phyloP scores from a whole-genome alignment of 2,113 vertebrate genomes.

The Brachyistius frenatus region DNA sequence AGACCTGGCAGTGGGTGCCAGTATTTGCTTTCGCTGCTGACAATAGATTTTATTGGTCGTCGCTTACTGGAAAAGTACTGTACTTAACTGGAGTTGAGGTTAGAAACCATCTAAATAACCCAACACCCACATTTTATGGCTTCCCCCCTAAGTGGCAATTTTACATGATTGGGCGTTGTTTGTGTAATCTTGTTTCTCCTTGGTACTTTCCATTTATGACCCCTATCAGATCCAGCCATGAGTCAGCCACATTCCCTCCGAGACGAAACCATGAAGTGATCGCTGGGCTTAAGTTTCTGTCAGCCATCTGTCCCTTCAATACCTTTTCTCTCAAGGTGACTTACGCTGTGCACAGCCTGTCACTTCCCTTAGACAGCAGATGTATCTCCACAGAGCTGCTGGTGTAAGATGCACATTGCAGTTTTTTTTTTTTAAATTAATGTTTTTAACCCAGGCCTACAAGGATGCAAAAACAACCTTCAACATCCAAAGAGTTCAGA shows the following conservation, averaged over 20 bases:
- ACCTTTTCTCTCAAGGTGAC: conserved; percentile 62
- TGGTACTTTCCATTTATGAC: conserved; percentile 79
- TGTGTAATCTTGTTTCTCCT: conserved; percentile 80
- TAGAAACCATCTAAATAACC: conserved; percentile 70
- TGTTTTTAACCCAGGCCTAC: background rate
- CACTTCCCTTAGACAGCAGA: background rate
- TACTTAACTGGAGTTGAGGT: conserved; percentile 56
- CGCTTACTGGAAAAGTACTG: conserved; percentile 41
- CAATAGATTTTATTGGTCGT: conserved; percentile 27
- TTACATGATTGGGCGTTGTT: conserved; percentile 75
- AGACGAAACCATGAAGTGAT: conserved; percentile 43
- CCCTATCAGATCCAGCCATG: conserved; percentile 56
- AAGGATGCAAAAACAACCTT: conserved; percentile 10
- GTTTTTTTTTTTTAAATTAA: background rate
- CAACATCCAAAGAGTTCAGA: conserved; percentile 1
- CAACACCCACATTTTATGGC: conserved; percentile 74
- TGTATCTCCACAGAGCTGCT: background rate
- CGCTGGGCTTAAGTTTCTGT: conserved; percentile 52
- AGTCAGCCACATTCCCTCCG: conserved; percentile 63
- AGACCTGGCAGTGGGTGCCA: conserved; percentile 9
- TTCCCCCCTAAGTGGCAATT: conserved; percentile 55
- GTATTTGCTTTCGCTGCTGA: conserved; percentile 14
- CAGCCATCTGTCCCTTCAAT: conserved; percentile 40
- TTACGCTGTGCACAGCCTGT: conserved; percentile 4
- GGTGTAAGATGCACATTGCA: background rate